Conservation (phyloP, 1,140 invertebrate genomes). For the Fragariocoptes setiger region DNA sequence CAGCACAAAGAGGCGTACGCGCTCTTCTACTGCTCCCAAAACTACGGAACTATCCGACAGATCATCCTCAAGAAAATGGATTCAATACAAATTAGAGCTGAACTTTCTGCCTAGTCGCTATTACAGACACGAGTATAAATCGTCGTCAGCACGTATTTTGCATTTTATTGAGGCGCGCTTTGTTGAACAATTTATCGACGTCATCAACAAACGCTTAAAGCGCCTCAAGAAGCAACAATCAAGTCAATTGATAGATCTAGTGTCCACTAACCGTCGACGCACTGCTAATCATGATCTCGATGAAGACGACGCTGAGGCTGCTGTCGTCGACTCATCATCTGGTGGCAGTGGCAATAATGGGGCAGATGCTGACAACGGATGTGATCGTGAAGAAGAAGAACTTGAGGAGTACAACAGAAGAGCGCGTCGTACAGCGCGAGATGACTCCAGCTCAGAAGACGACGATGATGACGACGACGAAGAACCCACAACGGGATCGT, state of each 20-base stretch:
- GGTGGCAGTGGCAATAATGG: conserved; percentile 2
- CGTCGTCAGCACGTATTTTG: conserved; percentile 31
- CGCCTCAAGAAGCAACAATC: neutral
- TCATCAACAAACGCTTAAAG: conserved; percentile 13
- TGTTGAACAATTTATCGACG: conserved; percentile 14
- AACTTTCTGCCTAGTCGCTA: conserved; percentile 33
- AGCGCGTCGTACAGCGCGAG: conserved; percentile 14
- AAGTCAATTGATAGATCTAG: conserved; percentile 3
- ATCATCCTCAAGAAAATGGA: neutral
- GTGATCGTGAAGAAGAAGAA: conserved; percentile 16
- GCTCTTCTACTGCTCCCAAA: no score
- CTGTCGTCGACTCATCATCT: conserved; percentile 3
- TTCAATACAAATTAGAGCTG: conserved; percentile 20
- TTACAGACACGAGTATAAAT: conserved; percentile 33
- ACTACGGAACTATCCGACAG: no score
- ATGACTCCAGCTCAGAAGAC: conserved; percentile 19
- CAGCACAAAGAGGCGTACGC: no score
- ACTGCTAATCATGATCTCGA: conserved; percentile 1
- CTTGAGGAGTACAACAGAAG: conserved; percentile 18
- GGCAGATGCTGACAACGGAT: conserved; percentile 1
- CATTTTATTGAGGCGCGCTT: conserved; percentile 19
- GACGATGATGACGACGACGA: conserved; percentile 28
- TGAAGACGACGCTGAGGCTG: neutral
- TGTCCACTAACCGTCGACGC: conserved; percentile 1
- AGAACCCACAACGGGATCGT: conserved; percentile 14